Evolutionary conservation across 2,113 vertebrate species (phyloP).

Genomic region (Cyphomyrus discorhynchus): DNA sequence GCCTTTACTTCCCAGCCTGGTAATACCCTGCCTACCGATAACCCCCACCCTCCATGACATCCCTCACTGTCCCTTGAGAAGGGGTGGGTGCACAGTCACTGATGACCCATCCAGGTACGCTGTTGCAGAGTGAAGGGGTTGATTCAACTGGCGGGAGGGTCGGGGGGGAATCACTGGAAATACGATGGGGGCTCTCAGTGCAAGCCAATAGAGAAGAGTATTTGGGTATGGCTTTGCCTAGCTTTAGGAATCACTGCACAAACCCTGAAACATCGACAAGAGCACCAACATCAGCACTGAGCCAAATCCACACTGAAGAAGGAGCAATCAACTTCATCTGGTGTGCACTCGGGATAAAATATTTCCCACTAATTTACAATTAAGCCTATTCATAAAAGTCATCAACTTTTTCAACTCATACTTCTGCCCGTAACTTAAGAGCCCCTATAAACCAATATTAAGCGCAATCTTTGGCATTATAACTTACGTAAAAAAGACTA

Average conservation of each 20-base stretch:
- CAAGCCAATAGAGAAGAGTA: neutral
- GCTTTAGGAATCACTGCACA: neutral
- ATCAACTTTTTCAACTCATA: neutral
- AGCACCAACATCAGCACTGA: neutral
- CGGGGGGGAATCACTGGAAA: neutral
- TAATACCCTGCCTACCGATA: neutral
- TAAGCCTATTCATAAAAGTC: neutral
- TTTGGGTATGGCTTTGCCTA: neutral
- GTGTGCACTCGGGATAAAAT: neutral
- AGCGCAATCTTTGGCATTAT: neutral
- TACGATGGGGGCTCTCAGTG: neutral
- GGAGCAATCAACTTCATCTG: neutral
- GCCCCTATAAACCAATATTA: neutral
- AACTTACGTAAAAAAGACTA: neutral
- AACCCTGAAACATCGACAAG: neutral
- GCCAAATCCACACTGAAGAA: neutral
- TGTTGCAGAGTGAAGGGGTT: conserved; percentile 64
- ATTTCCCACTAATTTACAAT: neutral
- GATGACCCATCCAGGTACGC: conserved; percentile 65
- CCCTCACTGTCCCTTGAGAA: conserved; percentile 43
- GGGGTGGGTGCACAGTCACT: conserved; percentile 60
- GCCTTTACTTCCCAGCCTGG: neutral
- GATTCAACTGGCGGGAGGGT: conserved; percentile 11
- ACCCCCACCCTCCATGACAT: neutral
- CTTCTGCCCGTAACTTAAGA: neutral